Base-by-base conservation (phyloP, 2,888 invertebrate species). In the Serrognathus titanus region DNA sequence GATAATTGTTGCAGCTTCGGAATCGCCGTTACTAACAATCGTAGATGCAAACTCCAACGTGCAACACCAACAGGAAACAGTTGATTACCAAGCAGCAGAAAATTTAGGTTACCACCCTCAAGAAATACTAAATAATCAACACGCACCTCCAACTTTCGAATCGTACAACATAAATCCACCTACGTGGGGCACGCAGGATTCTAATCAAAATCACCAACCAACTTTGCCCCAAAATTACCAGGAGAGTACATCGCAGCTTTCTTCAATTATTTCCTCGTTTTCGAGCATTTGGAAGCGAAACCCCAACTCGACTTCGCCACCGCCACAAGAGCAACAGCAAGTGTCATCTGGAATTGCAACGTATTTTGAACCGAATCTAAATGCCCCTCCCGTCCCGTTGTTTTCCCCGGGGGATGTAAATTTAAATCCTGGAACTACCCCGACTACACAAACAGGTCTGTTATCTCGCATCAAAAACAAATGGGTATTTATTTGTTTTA, bases 181-280 rank as follows among this genome's bases (percentile, higher is more conserved):
- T 7, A 11, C 11, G 7, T 43, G 43, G 43, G 20, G 3, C 20
- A 43, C 11, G 9, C 43, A 4, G 16, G 16, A 3, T 43, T 16
- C 31, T 12, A 31, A 46, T 47, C 36, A 12, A n/a, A 46, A 46
- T 52, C n/a, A 46, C n/a, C 53, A 52, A 46, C 10, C 35, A 20
- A 9, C 10, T 31, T 10, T 48, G 35, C 24, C 24, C 48, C 48
- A 48, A 11, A 24, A 13, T 10, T 20, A 43, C 38, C 48, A 59
- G 46, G 55, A 55, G 51, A 41, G 54, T 7, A 45, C 56, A 31
- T 67, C 71, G 0, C 66, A 69, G 53, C 83, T 86, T 0, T 83
- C 84, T 47, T 84, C 83, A 8, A 85, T 86, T 0, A 83, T 87
- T 61, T 84, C 83, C 36, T 85, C 86, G 0, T 83, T 84, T 62